Evolutionary conservation across 30 jellyfish, hydroid and myxozoan species (phyloP).

Genomic region (Morbakka virulenta): DNA sequence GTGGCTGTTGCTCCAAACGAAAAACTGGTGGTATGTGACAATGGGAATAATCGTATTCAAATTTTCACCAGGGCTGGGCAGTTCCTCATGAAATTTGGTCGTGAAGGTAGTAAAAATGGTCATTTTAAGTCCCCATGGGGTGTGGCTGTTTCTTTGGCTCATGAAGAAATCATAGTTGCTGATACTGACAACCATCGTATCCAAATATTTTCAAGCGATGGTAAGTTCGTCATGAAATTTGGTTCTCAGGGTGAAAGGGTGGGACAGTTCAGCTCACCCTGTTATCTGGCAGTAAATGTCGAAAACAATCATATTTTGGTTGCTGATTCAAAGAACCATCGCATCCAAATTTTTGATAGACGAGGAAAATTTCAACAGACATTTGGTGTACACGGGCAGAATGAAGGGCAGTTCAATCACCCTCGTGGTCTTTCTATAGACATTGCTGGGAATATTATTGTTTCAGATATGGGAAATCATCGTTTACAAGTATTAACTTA

Average conservation of each 20-base stretch:
- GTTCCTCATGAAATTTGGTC: conserved; percentile 79
- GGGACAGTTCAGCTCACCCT: conserved; percentile 97
- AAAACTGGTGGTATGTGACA: conserved; percentile 90
- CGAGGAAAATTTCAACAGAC: conserved; percentile 89
- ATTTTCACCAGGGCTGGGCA: conserved; percentile 87
- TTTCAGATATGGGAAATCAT: conserved; percentile 96
- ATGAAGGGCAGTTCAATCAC: conserved; percentile 92
- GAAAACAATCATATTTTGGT: conserved; percentile 87
- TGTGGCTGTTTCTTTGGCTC: conserved; percentile 76
- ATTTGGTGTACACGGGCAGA: conserved; percentile 88
- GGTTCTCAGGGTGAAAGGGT: conserved; percentile 98
- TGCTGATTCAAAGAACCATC: conserved; percentile 92
- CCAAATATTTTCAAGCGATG: conserved; percentile 85
- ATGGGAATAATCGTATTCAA: conserved; percentile 93
- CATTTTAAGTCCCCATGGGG: conserved; percentile 98
- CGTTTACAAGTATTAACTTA: conserved; percentile 79
- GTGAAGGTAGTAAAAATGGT: conserved; percentile 93
- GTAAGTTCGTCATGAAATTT: conserved; percentile 89
- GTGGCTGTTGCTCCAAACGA: conserved; percentile 90
- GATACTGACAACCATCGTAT: conserved; percentile 94
- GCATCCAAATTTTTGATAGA: conserved; percentile 90
- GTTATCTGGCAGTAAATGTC: conserved; percentile 88
- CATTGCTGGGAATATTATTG: conserved; percentile 88
- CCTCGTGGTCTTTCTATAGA: conserved; percentile 99
- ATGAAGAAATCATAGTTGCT: conserved; percentile 87